phyloP scores from a whole-genome alignment of 1,140 invertebrate species.

The Calycopis cecrops region DNA sequence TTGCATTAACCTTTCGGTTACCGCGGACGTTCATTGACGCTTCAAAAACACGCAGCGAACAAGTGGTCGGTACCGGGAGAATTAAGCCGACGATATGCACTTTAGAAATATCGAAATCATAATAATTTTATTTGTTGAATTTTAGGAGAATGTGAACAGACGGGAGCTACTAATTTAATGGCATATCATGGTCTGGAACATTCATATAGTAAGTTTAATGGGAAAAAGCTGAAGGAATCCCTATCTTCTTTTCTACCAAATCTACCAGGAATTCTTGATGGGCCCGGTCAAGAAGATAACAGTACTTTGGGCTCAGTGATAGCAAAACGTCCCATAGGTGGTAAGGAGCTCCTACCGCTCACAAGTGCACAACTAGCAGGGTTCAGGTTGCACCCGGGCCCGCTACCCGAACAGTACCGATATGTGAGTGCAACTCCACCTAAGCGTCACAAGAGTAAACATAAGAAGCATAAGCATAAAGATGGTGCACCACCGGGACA shows the following conservation, averaged over 20 bases:
- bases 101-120: no score
- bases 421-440: slow-evolving; percentile 93
- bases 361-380: slow-evolving; percentile 93
- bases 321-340: slow-evolving; percentile 97
- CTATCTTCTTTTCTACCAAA: slow-evolving; percentile 96
- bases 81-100: no score
- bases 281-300: slow-evolving; percentile 85
- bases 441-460: slow-evolving; percentile 95
- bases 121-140: slow-evolving; percentile 1
- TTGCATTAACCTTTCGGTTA: no score
- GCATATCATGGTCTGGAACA: slow-evolving; percentile 96
- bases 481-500: slow-evolving; percentile 84
- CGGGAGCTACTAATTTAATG: slow-evolving; percentile 97
- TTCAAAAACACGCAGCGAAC: no score
- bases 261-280: slow-evolving; percentile 95
- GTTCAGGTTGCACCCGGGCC: slow-evolving; percentile 96
- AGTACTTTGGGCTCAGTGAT: slow-evolving; percentile 96
- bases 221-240: slow-evolving; percentile 97
- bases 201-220: slow-evolving; percentile 98
- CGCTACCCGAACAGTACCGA: slow-evolving; percentile 96
- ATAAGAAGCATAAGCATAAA: slow-evolving; percentile 96
- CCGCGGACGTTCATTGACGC: no score
- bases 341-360: slow-evolving; percentile 93
- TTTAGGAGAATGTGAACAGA: slow-evolving; percentile 93
- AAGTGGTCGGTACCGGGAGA: no score